Conservation (phyloP, 2,113 vertebrate species). For the Pycnonotus jocosus region DNA sequence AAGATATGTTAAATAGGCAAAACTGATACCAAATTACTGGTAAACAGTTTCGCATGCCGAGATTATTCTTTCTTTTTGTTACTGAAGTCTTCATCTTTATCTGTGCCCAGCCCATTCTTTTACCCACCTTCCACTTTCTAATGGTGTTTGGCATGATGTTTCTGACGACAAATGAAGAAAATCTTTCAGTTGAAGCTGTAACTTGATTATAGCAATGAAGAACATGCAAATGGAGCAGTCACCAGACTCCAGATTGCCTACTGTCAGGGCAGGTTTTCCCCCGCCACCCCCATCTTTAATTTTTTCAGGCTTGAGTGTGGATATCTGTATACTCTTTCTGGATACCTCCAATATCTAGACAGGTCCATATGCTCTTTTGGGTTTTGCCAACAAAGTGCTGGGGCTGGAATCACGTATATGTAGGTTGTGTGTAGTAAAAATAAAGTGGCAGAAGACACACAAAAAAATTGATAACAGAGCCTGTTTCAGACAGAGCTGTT, state of each 20-base stretch:
- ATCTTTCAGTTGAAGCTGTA: not conserved
- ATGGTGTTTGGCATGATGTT: not conserved
- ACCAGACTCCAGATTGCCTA: constrained; percentile 5
- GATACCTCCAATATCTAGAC: constrained; percentile 3
- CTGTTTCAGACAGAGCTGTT: not conserved
- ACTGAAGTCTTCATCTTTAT: not conserved
- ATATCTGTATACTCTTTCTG: constrained; percentile 16
- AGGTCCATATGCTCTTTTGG: constrained; percentile 3
- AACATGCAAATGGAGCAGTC: not conserved
- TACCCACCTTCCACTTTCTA: not conserved
- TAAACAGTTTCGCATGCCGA: not conserved
- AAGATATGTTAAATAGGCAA: not conserved
- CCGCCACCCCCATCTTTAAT: not conserved
- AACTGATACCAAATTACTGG: not conserved
- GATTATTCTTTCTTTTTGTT: not conserved
- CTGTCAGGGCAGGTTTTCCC: not conserved
- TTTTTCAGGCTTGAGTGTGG: not conserved
- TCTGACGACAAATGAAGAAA: not conserved
- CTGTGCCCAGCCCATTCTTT: not conserved
- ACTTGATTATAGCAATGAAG: not conserved
- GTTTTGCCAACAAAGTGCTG: not conserved
- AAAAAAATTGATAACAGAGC: not conserved
- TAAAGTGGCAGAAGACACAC: not conserved
- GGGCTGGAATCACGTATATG: not conserved
- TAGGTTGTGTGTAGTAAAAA: not conserved